These are phyloP conservation scores for Parnassius glacialis DNA, from an alignment of 2,888 invertebrate genomes.

Conservation along the genomic window DNA sequence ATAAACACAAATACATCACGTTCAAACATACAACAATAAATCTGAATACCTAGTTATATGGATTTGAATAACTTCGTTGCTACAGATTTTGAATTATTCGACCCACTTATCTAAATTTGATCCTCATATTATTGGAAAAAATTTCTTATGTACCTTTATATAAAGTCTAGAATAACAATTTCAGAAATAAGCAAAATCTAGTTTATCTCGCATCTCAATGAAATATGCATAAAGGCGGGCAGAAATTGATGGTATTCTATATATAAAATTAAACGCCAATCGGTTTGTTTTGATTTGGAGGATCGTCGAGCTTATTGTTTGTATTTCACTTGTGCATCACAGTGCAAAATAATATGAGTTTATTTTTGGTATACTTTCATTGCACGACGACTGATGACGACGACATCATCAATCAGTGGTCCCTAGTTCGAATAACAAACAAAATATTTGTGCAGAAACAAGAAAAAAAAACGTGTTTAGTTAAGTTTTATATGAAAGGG, in stretches of 20 bases:
- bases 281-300: slow-evolving; percentile 22
- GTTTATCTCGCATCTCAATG: slow-evolving; percentile 10
- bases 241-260: slow-evolving; percentile 17
- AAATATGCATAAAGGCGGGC: slow-evolving; percentile 21
- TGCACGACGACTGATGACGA: too few species aligned
- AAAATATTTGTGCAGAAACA: too few species aligned
- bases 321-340: slow-evolving; percentile 1
- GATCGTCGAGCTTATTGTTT: slow-evolving; percentile 10
- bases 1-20: slow-evolving; percentile 3
- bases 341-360: too few species aligned
- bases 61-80: slow-evolving; percentile 13
- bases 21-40: slow-evolving; percentile 12
- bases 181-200: background rate
- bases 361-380: too few species aligned
- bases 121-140: background rate
- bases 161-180: slow-evolving; percentile 9
- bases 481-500: too few species aligned
- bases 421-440: too few species aligned
- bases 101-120: slow-evolving; percentile 4
- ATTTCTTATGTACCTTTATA: background rate
- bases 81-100: slow-evolving; percentile 8
- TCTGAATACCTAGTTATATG: slow-evolving; percentile 12
- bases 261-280: slow-evolving; percentile 18
- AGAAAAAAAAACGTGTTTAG: too few species aligned
- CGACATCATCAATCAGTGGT: too few species aligned